Conservation (phyloP, 2,113 vertebrate genomes). For the Tonatia bakeri region DNA sequence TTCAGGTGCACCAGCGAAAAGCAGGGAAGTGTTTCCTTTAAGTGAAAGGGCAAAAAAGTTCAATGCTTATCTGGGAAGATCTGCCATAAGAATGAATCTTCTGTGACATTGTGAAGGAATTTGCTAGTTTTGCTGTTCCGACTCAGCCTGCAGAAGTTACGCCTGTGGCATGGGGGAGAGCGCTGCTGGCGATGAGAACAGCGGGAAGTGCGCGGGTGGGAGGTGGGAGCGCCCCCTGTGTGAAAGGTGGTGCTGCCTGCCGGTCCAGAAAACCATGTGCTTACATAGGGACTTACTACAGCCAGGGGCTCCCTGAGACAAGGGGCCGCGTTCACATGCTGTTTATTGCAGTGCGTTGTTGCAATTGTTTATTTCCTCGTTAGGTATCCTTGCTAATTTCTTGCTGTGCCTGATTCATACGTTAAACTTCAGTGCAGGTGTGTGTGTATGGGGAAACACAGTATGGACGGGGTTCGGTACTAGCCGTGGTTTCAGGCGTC, state of each 20-base stretch:
- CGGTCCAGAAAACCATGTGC: neutral
- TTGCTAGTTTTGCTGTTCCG: neutral
- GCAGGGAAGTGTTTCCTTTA: neutral
- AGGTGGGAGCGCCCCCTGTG: neutral
- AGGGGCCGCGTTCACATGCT: no score
- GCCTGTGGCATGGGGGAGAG: accelerated
- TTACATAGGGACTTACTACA: neutral
- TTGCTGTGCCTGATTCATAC: neutral
- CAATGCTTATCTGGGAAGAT: neutral
- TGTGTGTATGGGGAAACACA: neutral
- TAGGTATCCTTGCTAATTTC: neutral
- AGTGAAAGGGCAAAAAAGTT: neutral
- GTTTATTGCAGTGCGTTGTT: neutral
- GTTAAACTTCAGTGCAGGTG: neutral
- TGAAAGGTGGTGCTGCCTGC: neutral
- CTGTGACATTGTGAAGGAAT: neutral
- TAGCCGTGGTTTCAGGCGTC: neutral
- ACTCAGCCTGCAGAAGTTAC: neutral
- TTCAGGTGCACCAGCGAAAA: neutral
- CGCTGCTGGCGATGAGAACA: no score
- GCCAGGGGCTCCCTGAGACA: neutral
- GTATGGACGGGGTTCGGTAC: neutral
- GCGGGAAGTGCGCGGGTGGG: no score
- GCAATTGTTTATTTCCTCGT: neutral
- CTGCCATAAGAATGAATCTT: neutral